Conservation (phyloP, 2,113 vertebrate species). For the Sigmodon hispidus region DNA sequence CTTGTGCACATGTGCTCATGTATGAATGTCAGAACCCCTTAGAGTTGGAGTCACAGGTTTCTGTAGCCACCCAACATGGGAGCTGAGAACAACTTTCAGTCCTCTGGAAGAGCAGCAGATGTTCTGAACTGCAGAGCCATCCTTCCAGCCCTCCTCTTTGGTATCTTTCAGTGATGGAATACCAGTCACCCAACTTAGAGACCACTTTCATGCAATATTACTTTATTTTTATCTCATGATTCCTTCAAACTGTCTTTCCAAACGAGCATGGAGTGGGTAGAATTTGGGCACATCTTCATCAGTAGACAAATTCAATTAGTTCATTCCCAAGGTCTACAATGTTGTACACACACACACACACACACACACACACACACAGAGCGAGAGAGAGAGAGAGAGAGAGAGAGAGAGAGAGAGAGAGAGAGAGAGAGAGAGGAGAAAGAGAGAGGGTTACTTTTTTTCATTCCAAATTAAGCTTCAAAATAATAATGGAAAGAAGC, state of each 20-base stretch:
- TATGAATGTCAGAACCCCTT: background rate
- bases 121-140: background rate
- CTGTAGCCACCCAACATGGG: background rate
- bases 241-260: background rate
- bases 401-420: too few species aligned
- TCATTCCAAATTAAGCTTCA: conserved; percentile 4
- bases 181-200: background rate
- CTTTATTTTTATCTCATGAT: background rate
- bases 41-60: background rate
- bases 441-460: background rate
- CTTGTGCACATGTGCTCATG: background rate
- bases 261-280: background rate
- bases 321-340: background rate
- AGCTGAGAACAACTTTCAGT: background rate
- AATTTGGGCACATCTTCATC: background rate
- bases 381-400: too few species aligned
- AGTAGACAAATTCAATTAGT: background rate
- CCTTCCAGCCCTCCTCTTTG: background rate
- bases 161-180: background rate
- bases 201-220: background rate
- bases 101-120: background rate
- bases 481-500: background rate
- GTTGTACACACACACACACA: background rate
- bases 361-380: background rate
- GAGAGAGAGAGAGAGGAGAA: too few species aligned